phyloP scores from a whole-genome alignment of 2,113 vertebrate species.

The Engraulis encrasicolus region DNA sequence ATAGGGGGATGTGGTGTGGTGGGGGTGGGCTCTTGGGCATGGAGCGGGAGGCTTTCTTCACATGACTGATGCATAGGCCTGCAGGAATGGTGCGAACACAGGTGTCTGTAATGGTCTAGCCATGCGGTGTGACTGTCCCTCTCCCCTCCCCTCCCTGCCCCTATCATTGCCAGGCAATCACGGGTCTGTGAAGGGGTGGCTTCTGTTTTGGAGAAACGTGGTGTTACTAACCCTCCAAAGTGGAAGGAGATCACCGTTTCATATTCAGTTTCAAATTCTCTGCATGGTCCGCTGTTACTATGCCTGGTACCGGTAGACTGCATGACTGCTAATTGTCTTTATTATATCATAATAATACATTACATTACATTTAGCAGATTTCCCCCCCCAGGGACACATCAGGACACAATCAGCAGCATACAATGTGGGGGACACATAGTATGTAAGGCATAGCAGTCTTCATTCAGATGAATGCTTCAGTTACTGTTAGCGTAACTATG shows the following conservation, averaged over 20 bases:
- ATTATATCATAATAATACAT: no score
- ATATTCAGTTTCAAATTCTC: no score
- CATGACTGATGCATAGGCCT: constrained; percentile 34
- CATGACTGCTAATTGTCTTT: no score
- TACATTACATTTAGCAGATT: no score
- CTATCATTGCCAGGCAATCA: constrained; percentile 63
- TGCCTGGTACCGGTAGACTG: neutral
- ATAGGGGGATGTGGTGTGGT: neutral
- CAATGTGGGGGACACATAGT: no score
- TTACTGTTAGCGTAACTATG: no score
- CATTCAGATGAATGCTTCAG: no score
- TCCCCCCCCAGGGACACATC: no score
- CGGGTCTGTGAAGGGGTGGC: constrained; percentile 30
- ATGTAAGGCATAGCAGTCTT: no score
- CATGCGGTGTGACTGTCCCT: constrained; percentile 55
- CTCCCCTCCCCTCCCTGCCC: no score
- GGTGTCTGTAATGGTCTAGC: constrained; percentile 49
- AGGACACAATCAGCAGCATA: no score
- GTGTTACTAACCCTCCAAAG: neutral
- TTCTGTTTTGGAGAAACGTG: neutral
- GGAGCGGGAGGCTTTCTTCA: constrained; percentile 27
- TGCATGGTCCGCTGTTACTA: neutral
- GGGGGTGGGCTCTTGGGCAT: neutral
- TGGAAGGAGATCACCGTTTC: neutral
- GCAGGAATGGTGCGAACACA: constrained; percentile 47